phyloP scores from a whole-genome alignment of 2,113 vertebrate species.

The Podarcis cretensis region DNA sequence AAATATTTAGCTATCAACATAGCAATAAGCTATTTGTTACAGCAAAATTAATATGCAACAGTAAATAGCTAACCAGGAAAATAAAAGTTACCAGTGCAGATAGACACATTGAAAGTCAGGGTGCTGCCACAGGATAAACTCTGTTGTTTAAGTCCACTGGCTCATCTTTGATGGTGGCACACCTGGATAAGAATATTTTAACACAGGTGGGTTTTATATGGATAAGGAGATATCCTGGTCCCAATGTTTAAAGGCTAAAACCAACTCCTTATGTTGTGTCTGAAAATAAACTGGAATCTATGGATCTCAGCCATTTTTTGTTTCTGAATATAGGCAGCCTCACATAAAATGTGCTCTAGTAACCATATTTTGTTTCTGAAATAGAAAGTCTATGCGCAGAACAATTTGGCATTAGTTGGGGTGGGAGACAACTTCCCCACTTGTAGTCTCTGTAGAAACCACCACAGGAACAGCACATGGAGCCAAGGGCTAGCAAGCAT shows the following conservation, averaged over 20 bases:
- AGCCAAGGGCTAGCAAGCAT: slow-evolving; percentile 56
- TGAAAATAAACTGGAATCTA: neutral
- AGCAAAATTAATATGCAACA: no score
- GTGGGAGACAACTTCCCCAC: slow-evolving; percentile 54
- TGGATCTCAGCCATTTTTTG: neutral
- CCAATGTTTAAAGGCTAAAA: neutral
- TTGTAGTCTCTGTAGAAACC: slow-evolving; percentile 53
- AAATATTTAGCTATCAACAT: no score
- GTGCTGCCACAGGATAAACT: neutral
- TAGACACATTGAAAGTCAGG: neutral
- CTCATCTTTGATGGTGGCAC: neutral
- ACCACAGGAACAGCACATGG: slow-evolving; percentile 44
- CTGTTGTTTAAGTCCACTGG: neutral
- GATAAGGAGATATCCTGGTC: neutral
- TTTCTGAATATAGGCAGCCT: neutral
- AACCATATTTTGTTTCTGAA: neutral
- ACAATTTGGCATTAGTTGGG: neutral
- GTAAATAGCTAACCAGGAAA: no score
- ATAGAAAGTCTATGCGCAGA: neutral
- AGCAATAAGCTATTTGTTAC: no score
- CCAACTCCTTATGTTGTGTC: neutral
- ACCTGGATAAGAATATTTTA: neutral
- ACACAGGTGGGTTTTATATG: neutral
- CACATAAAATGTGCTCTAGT: neutral
- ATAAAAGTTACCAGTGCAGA: no score